Evolutionary conservation across 2,113 vertebrate species (phyloP).

Genomic region (Nycticebus coucang): DNA sequence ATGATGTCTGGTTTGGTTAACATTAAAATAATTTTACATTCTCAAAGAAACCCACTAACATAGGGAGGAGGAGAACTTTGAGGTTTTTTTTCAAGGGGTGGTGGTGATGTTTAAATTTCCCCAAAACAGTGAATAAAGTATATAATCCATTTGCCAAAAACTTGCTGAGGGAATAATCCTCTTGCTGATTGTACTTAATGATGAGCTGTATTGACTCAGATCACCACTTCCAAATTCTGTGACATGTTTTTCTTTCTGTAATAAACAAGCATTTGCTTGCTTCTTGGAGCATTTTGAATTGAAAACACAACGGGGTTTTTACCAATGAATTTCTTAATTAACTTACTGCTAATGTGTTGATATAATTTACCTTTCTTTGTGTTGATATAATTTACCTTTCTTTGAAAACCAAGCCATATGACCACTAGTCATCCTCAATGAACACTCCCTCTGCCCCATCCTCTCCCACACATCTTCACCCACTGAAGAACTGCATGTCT

Average conservation of each 20-base stretch:
- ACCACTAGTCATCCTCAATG: background rate
- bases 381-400: background rate
- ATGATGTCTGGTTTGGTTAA: slow-evolving; percentile 4
- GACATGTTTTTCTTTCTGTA: background rate
- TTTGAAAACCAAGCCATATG: background rate
- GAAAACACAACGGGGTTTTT: background rate
- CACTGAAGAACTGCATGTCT: background rate
- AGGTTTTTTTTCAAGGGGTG: background rate
- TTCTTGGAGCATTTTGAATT: background rate
- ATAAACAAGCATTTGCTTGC: slow-evolving; percentile 21
- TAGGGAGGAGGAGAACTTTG: background rate
- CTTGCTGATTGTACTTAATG: background rate
- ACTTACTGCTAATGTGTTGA: background rate
- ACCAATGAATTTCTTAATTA: background rate
- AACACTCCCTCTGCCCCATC: background rate
- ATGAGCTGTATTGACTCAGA: background rate
- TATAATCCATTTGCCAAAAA: background rate
- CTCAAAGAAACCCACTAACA: background rate
- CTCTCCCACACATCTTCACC: background rate
- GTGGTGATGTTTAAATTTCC: background rate
- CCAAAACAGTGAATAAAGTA: background rate
- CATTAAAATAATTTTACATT: background rate
- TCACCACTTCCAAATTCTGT: background rate
- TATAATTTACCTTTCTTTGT: slow-evolving; percentile 9
- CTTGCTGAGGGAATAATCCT: background rate